Percentiles rank a stretch among this genome's conserved stretches.
These are phyloP conservation scores for Sitta europaea DNA, from an alignment of 2,113 vertebrate species.

Conservation along the genomic window DNA sequence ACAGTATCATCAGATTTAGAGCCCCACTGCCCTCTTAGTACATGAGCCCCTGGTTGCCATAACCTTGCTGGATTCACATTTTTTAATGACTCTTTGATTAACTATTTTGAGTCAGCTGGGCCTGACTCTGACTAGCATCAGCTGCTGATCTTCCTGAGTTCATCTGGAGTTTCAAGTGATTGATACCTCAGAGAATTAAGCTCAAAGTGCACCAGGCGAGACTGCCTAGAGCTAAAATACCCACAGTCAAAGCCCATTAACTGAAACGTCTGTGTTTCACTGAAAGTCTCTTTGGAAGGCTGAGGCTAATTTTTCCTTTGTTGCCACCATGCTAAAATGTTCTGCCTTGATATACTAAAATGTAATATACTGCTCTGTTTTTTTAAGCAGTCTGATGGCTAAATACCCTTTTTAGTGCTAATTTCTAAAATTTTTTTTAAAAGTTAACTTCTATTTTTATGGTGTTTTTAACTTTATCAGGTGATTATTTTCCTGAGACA, in stretches of 20 bases:
- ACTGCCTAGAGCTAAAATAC: background rate
- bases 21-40: background rate
- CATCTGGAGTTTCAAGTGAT: background rate
- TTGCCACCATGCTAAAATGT: background rate
- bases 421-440: background rate
- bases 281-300: background rate
- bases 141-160: background rate
- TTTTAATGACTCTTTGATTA: background rate
- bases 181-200: slow-evolving; percentile 3
- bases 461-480: background rate
- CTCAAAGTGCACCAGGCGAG: background rate
- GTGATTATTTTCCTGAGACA: background rate
- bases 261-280: background rate
- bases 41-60: background rate
- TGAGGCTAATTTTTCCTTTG: background rate
- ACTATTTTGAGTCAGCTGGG: background rate
- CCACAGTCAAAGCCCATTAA: background rate
- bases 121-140: background rate
- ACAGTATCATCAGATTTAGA: background rate
- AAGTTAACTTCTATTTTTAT: background rate
- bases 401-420: background rate
- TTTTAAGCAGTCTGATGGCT: background rate
- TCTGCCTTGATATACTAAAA: background rate
- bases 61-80: background rate
- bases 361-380: background rate